These are phyloP conservation scores for Halcyon smyrnensis DNA, from an alignment of 2,797 vertebrate species.

Conservation along the genomic window DNA sequence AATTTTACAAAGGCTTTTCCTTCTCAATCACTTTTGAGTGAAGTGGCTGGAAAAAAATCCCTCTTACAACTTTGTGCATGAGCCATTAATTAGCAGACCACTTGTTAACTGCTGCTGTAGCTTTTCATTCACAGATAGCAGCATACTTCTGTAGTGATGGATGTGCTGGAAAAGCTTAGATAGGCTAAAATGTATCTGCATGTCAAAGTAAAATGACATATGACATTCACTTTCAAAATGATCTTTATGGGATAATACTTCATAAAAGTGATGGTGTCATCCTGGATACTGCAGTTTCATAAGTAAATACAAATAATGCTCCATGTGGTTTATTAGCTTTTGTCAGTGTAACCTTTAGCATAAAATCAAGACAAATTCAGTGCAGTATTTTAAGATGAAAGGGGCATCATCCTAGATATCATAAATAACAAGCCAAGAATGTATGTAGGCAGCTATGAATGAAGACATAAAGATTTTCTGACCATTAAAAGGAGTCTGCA, in stretches of 20 bases:
- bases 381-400: conserved; percentile 17
- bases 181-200: background rate
- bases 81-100: conserved; percentile 24
- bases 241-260: conserved; percentile 35
- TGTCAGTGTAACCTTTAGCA: background rate
- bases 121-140: conserved; percentile 30
- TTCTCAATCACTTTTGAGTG: conserved; percentile 28
- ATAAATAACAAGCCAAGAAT: conserved; percentile 6
- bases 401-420: background rate
- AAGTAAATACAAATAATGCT: conserved; percentile 36
- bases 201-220: conserved; percentile 21
- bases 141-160: background rate
- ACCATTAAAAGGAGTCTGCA: background rate
- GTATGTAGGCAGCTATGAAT: background rate
- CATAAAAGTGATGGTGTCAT: background rate
- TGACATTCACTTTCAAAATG: conserved; percentile 25
- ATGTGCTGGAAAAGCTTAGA: conserved; percentile 9
- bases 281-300: background rate
- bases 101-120: conserved; percentile 26
- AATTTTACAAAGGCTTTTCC: conserved; percentile 42
- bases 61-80: conserved; percentile 3
- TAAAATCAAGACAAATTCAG: conserved; percentile 35
- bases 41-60: conserved; percentile 15
- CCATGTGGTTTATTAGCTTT: conserved; percentile 12
- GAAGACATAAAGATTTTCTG: background rate